These are phyloP conservation scores for Synanthedon formicaeformis DNA, from an alignment of 2,888 invertebrate genomes.

Conservation along the genomic window DNA sequence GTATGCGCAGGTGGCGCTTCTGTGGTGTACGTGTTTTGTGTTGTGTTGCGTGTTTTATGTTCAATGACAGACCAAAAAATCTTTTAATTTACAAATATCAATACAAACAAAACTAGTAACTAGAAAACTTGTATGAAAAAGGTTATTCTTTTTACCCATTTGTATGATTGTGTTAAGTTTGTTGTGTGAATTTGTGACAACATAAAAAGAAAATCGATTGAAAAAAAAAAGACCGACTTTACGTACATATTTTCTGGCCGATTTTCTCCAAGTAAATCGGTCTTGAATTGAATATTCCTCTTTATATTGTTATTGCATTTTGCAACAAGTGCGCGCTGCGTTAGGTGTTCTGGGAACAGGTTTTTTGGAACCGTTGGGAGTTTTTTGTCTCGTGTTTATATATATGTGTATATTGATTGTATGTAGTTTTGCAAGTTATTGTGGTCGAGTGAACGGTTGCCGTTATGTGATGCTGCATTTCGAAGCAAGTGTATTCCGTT, in stretches of 20 bases:
- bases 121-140: no score
- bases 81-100: no score
- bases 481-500: constrained; percentile 22
- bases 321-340: constrained; percentile 50
- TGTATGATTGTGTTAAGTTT: neutral
- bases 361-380: constrained; percentile 46
- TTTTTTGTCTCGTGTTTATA: constrained; percentile 45
- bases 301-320: constrained; percentile 29
- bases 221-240: constrained; percentile 15
- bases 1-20: no score
- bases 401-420: constrained; percentile 39
- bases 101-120: no score
- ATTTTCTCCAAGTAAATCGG: constrained; percentile 37
- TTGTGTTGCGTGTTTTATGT: no score
- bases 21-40: no score
- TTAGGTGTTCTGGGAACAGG: constrained; percentile 42
- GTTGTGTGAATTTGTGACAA: constrained; percentile 2
- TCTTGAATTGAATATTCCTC: constrained; percentile 15
- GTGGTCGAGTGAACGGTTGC: constrained; percentile 23
- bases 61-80: no score
- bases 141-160: neutral
- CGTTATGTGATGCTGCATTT: constrained; percentile 43
- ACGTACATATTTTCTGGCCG: constrained; percentile 33
- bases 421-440: constrained; percentile 41
- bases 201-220: constrained; percentile 40